Conservation (phyloP, 2,888 invertebrate genomes). For the Leptinotarsa peninsularis region DNA sequence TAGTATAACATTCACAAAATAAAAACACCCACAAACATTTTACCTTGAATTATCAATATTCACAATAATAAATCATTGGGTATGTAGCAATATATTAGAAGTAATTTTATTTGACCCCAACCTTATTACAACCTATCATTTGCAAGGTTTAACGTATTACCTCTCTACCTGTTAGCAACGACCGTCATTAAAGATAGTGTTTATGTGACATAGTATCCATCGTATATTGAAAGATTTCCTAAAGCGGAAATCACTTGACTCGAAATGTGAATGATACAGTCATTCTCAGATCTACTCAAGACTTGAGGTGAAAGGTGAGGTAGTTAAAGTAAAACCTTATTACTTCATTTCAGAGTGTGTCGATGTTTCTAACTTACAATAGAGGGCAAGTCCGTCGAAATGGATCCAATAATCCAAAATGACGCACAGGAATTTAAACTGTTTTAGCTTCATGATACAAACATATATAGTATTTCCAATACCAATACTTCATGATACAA, state of each 20-base stretch:
- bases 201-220: conserved; percentile 1
- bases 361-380: no score
- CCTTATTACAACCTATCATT: conserved; percentile 18
- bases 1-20: no score
- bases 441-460: no score
- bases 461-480: no score
- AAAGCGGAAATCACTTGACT: not conserved
- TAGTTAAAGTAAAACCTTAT: no score
- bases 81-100: not conserved
- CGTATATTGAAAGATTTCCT: not conserved
- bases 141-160: conserved; percentile 10
- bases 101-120: conserved; percentile 17
- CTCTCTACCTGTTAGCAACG: conserved; percentile 9
- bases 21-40: not conserved
- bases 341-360: no score
- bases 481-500: no score
- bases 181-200: conserved; percentile 3
- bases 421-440: no score
- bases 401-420: no score
- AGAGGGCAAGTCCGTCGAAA: no score
- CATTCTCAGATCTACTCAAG: no score
- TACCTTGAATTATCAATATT: not conserved
- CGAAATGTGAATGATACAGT: not conserved
- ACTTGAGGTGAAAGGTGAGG: no score
- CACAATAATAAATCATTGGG: conserved; percentile 9